phyloP scores from a whole-genome alignment of 2,113 vertebrate genomes.

The Amblyopsis rosae region DNA sequence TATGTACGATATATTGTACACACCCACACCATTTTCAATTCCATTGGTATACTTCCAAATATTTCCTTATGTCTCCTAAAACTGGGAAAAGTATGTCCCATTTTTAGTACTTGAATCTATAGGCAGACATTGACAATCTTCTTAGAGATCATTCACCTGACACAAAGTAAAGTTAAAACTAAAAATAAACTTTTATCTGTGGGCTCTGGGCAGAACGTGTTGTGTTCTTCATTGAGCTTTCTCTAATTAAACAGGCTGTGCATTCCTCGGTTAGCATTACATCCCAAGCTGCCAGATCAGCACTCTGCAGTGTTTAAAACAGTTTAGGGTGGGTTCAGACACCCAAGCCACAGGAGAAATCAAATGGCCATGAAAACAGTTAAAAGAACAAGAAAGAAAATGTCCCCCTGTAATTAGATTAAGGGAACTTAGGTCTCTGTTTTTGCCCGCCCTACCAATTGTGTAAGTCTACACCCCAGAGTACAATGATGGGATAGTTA shows the following conservation, averaged over 20 bases:
- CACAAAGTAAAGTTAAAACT: constrained; percentile 23
- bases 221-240: constrained; percentile 57
- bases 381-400: constrained; percentile 66
- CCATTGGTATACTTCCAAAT: neutral
- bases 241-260: constrained; percentile 68
- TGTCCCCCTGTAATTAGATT: constrained; percentile 55
- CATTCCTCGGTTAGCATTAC: constrained; percentile 69
- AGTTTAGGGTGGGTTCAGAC: constrained; percentile 75
- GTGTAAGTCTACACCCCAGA: constrained; percentile 26
- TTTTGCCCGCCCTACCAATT: constrained; percentile 11
- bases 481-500: constrained; percentile 17
- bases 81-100: neutral
- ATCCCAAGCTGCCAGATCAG: constrained; percentile 78
- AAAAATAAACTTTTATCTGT: constrained; percentile 36
- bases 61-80: constrained; percentile 1
- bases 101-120: constrained; percentile 5
- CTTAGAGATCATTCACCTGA: constrained; percentile 28
- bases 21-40: neutral
- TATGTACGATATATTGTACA: constrained; percentile 29
- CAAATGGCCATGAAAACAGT: constrained; percentile 75
- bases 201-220: constrained; percentile 35
- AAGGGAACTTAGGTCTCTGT: constrained; percentile 23
- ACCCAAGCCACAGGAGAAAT: constrained; percentile 71
- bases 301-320: constrained; percentile 71
- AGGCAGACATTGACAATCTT: constrained; percentile 27